phyloP scores from a whole-genome alignment of 2,888 invertebrate species.

The Zonitis immaculata region DNA sequence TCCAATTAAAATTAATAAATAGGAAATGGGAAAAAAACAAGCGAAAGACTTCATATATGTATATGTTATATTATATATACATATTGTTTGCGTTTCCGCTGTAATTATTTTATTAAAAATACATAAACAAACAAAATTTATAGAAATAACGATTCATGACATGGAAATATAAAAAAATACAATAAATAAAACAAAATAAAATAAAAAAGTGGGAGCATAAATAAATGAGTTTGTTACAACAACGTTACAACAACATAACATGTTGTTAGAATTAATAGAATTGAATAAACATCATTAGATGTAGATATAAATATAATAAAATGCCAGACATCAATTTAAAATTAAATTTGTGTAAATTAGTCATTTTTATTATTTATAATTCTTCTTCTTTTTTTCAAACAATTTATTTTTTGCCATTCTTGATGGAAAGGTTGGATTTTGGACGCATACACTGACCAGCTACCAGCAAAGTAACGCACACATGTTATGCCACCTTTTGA shows the following conservation, averaged over 20 bases:
- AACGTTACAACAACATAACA: conserved; percentile 24
- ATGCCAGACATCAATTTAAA: conserved; percentile 2
- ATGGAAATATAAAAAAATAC: too few relatives aligned
- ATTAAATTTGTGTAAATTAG: neutral
- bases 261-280: conserved; percentile 27
- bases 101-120: conserved; percentile 18
- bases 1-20: conserved; percentile 10
- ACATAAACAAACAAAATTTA: conserved; percentile 19
- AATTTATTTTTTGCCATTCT: too few relatives aligned
- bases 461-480: too few relatives aligned
- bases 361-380: neutral
- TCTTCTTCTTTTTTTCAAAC: neutral
- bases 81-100: conserved; percentile 14
- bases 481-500: too few relatives aligned
- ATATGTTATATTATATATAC: too few relatives aligned
- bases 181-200: too few relatives aligned
- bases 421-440: too few relatives aligned
- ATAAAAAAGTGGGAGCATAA: conserved; percentile 24
- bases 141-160: conserved; percentile 28
- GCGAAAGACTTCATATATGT: too few relatives aligned
- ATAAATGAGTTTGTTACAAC: conserved; percentile 26
- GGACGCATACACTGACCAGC: too few relatives aligned
- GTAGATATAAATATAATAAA: conserved; percentile 11
- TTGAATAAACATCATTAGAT: conserved; percentile 27
- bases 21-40: conserved; percentile 6